Evolutionary conservation across 1,140 invertebrate genomes (phyloP).

Genomic region (Nephila pilipes): DNA sequence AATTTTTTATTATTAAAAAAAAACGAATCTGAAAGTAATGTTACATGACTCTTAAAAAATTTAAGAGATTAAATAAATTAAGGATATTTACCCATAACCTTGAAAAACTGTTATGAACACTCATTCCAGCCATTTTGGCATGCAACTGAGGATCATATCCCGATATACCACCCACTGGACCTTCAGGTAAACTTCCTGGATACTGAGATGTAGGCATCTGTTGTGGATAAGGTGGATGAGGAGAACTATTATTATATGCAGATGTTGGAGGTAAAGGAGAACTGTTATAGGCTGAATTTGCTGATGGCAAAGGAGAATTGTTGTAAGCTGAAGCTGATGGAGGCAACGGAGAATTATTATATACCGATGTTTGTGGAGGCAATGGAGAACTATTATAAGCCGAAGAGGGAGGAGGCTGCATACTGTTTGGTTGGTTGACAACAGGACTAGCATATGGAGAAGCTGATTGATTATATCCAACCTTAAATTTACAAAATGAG

Average conservation of each 20-base stretch:
- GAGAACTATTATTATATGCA: not conserved
- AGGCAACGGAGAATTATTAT: slow-evolving; percentile 8
- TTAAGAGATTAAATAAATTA: no score
- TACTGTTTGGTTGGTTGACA: slow-evolving; percentile 38
- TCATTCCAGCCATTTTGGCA: slow-evolving; percentile 77
- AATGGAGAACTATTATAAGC: not conserved
- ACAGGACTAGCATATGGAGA: slow-evolving; percentile 67
- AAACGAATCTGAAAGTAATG: not conserved
- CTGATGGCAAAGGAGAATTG: not conserved
- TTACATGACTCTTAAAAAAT: not conserved
- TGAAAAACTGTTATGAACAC: slow-evolving; percentile 76
- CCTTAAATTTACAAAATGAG: slow-evolving; percentile 26
- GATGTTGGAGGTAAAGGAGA: not conserved
- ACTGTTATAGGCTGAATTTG: slow-evolving; percentile 2
- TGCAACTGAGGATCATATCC: slow-evolving; percentile 77
- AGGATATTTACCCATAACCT: slow-evolving; percentile 74
- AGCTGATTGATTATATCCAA: slow-evolving; percentile 61
- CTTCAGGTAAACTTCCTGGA: slow-evolving; percentile 45
- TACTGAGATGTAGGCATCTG: not conserved
- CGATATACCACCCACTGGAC: slow-evolving; percentile 56
- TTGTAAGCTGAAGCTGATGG: slow-evolving; percentile 3
- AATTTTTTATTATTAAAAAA: not conserved
- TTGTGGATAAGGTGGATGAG: not conserved
- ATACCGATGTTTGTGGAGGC: not conserved
- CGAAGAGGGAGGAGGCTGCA: slow-evolving; percentile 16